phyloP scores from a whole-genome alignment of 64 coral and sea anemone genomes.

The Montipora foliosa region DNA sequence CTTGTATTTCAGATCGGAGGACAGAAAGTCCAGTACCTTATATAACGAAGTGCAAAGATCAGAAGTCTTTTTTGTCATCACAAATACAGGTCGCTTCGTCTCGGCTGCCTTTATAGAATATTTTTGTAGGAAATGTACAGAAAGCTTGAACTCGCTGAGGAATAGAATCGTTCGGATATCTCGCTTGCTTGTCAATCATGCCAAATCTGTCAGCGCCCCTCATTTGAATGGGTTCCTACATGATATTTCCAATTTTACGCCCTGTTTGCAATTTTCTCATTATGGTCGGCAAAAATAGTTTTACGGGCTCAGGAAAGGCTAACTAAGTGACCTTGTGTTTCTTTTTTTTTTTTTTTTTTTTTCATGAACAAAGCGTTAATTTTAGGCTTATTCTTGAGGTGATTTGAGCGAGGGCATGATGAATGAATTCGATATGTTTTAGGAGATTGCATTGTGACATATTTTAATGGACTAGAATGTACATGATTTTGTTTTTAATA shows the following conservation, averaged over 20 bases:
- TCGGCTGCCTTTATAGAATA: slow-evolving; percentile 11
- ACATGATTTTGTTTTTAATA: slow-evolving; percentile 14
- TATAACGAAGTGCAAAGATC: neutral
- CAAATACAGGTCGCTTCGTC: neutral
- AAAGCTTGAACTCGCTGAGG: neutral
- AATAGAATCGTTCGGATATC: neutral
- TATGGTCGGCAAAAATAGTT: neutral
- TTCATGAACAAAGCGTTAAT: neutral
- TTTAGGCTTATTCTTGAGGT: neutral
- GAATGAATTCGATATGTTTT: neutral
- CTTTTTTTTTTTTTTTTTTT: neutral
- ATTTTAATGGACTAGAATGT: slow-evolving; percentile 15
- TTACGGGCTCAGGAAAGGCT: neutral
- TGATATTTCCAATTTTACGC: neutral
- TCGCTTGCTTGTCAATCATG: neutral
- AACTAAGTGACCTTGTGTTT: neutral
- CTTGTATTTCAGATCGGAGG: slow-evolving; percentile 34
- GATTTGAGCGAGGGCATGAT: neutral
- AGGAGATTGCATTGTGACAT: neutral
- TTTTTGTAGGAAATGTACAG: slow-evolving; percentile 26
- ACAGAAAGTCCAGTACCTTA: slow-evolving; percentile 47
- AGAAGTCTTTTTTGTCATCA: neutral
- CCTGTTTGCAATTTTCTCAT: neutral
- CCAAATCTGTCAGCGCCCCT: neutral
- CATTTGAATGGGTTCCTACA: neutral